These are phyloP conservation scores for Homarus americanus DNA, from an alignment of 1,140 invertebrate genomes.

Conservation along the genomic window DNA sequence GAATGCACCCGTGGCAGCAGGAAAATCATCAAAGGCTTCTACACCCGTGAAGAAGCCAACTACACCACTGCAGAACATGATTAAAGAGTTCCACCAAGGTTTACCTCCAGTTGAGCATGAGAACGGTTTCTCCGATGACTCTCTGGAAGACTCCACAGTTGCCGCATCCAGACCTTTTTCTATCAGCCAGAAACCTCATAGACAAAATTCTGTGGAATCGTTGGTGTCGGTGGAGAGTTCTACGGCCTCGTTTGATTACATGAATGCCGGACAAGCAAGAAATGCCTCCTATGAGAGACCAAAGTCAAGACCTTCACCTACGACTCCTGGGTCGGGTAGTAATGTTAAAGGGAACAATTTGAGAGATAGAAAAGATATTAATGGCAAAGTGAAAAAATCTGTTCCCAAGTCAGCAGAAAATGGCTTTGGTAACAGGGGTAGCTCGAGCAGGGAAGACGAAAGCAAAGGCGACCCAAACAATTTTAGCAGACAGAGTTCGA, in stretches of 20 bases:
- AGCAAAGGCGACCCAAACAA: slow-evolving; percentile 24
- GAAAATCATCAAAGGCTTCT: slow-evolving; percentile 41
- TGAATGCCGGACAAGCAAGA: slow-evolving; percentile 56
- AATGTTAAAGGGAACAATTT: slow-evolving; percentile 6
- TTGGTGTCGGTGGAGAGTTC: slow-evolving; percentile 67
- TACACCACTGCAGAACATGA: slow-evolving; percentile 74
- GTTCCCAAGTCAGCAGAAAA: slow-evolving; percentile 39
- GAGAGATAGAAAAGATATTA: slow-evolving; percentile 46
- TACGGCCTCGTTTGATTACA: slow-evolving; percentile 72
- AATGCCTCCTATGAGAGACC: slow-evolving; percentile 48
- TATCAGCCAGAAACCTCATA: slow-evolving; percentile 42
- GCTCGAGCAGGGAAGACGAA: slow-evolving; percentile 14
- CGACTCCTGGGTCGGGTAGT: slow-evolving; percentile 5
- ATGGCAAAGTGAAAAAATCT: slow-evolving; percentile 52
- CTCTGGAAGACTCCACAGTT: slow-evolving; percentile 83
- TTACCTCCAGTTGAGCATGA: slow-evolving; percentile 82
- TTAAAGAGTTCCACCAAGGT: slow-evolving; percentile 75
- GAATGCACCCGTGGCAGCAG: slow-evolving; percentile 19
- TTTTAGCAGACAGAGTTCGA: slow-evolving; percentile 59
- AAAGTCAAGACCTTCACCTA: slow-evolving; percentile 38
- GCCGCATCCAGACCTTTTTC: slow-evolving; percentile 48
- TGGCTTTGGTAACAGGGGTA: slow-evolving; percentile 7
- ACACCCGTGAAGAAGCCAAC: slow-evolving; percentile 46
- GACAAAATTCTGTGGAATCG: slow-evolving; percentile 64
- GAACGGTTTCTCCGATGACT: slow-evolving; percentile 89